Conservation (phyloP, 2,113 vertebrate species). For the Maccullochella peelii region DNA sequence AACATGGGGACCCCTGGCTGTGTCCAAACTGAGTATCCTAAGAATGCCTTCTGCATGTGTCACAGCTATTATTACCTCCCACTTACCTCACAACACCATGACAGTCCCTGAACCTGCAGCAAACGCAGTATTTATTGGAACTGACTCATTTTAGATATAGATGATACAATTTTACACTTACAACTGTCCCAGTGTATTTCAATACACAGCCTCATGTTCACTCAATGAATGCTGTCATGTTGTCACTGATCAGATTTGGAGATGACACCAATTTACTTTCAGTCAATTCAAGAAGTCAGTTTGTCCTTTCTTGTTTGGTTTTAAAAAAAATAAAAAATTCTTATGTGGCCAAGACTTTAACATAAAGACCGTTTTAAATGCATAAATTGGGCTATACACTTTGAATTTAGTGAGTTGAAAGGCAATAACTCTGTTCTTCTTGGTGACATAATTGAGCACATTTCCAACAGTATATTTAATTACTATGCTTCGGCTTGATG, state of each 20-base stretch:
- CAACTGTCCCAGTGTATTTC: slow-evolving; percentile 18
- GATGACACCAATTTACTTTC: slow-evolving; percentile 19
- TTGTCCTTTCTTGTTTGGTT: background rate
- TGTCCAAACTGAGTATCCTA: slow-evolving; percentile 44
- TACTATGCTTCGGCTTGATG: background rate
- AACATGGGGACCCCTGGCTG: slow-evolving; percentile 37
- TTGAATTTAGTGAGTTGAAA: slow-evolving; percentile 13
- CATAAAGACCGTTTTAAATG: background rate
- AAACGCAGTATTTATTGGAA: slow-evolving; percentile 22
- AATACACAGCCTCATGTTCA: slow-evolving; percentile 1
- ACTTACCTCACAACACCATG: slow-evolving; percentile 64
- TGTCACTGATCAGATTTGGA: slow-evolving; percentile 33
- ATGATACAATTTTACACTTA: slow-evolving; percentile 12
- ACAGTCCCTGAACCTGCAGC: slow-evolving; percentile 21
- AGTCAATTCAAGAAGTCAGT: background rate
- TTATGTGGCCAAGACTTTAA: background rate
- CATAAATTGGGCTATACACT: background rate
- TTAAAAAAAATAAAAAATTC: too few relatives aligned
- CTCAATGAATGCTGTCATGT: slow-evolving; percentile 1
- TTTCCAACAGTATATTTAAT: background rate
- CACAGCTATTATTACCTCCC: slow-evolving; percentile 75
- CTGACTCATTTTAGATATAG: slow-evolving; percentile 37
- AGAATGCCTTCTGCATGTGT: slow-evolving; percentile 68
- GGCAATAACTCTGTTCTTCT: background rate
- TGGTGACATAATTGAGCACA: background rate